phyloP scores from a whole-genome alignment of 2,888 invertebrate species.

The Emmelina monodactyla region DNA sequence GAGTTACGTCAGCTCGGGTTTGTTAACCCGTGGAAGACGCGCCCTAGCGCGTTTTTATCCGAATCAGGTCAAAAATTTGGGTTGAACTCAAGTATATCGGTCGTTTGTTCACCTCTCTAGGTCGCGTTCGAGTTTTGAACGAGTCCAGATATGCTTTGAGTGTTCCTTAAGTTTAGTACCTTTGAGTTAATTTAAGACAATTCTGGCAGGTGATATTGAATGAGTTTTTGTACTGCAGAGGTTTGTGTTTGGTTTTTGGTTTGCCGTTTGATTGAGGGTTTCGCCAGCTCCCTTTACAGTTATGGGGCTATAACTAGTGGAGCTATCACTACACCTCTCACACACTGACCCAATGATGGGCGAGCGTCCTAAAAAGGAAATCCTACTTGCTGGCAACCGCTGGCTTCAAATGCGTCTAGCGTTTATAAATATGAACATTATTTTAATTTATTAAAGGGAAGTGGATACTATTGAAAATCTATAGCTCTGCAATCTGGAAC shows the following conservation, averaged over 20 bases:
- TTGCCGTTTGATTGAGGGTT: not conserved
- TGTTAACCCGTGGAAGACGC: slow-evolving; percentile 32
- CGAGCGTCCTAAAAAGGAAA: slow-evolving; percentile 60
- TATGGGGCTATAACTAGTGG: not conserved
- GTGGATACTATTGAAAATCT: too few species aligned
- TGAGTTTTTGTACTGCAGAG: not conserved
- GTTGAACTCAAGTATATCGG: slow-evolving; percentile 47
- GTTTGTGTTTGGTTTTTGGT: not conserved
- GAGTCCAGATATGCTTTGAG: too few species aligned
- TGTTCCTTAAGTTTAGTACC: too few species aligned
- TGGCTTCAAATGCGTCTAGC: slow-evolving; percentile 43
- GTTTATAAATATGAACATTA: slow-evolving; percentile 26
- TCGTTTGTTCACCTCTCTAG: slow-evolving; percentile 59
- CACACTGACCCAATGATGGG: slow-evolving; percentile 58
- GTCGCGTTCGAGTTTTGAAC: slow-evolving; percentile 24
- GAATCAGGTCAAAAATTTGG: slow-evolving; percentile 56
- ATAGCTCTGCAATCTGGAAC: too few species aligned
- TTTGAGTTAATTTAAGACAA: not conserved
- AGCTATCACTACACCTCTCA: slow-evolving; percentile 22
- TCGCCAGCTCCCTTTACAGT: not conserved
- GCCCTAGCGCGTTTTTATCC: slow-evolving; percentile 33
- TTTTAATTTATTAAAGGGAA: too few species aligned
- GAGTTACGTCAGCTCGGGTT: slow-evolving; percentile 36
- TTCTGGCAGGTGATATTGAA: not conserved
- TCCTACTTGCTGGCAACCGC: slow-evolving; percentile 55